Base-by-base conservation (phyloP, 2,888 invertebrate species). In the Netelia fuscicornis region DNA sequence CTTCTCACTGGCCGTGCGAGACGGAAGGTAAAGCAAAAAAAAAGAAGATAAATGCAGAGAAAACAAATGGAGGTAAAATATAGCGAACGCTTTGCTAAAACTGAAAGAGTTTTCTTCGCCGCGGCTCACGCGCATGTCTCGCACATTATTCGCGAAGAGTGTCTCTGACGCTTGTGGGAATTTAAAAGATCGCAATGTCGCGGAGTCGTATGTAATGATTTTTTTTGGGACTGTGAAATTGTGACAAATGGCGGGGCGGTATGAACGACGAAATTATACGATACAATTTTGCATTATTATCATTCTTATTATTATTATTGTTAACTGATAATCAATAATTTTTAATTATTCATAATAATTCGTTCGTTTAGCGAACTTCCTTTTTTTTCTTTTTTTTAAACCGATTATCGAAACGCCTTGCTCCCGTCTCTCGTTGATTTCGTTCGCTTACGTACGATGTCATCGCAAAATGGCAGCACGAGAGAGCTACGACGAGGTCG, bases 1-100 rank as follows among this genome's bases (percentile, higher is more conserved):
- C 88, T 88, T 86, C 88, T 87, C 88, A 84, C 88, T 86, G 80
- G 85, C 86, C 75, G 81, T 65, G 71, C 62, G 60, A 81, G 65
- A 75, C 81, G 56, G 68, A 76, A 42, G 48, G 67, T 58, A 44
- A 65, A 23, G 17, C 17, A 48, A 67, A 81, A 80, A 54, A 71
- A 20, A 23, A 68, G n/a, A 17, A 68, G 44, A 54, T 30, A 70
- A 68, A 54, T 11, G 37, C 13, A n/a, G n/a, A 2, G 52, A 10
- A 68, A 52, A 83, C 67, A 81, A 30, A 30, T 30, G 30, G 30
- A 30, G 30, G 6, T 30, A 30, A 30, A 30, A 30, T 30, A 76
- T 64, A 68, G 67, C 62, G 25, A 42, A 52, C 17, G 80, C 67
- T 17, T 17, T 75, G 78, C 72, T 42, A 42, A 60, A 62, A 54